Conservation (phyloP, 2,797 vertebrate genomes). For the Scarus forsteni region DNA sequence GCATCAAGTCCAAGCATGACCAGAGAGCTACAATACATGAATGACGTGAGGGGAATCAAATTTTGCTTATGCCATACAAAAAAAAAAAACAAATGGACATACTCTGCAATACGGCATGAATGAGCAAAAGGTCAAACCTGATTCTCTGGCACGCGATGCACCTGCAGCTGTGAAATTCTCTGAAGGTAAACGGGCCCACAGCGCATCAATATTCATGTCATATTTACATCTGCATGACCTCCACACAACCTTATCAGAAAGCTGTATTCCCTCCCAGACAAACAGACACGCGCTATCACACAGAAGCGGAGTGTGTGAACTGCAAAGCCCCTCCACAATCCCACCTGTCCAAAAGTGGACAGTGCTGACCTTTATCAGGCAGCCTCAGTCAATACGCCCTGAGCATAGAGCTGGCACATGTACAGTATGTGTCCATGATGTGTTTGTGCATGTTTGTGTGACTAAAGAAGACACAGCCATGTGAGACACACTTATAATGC, state of each 20-base stretch:
- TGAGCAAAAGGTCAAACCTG: slow-evolving; percentile 22
- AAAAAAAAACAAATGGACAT: slow-evolving; percentile 30
- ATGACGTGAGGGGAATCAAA: slow-evolving; percentile 13
- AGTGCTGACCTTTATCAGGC: slow-evolving; percentile 73
- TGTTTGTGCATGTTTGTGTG: slow-evolving; percentile 33
- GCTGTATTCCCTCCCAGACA: slow-evolving; percentile 41
- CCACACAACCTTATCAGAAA: slow-evolving; percentile 61
- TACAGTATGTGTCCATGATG: slow-evolving; percentile 28
- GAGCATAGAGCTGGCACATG: slow-evolving; percentile 58
- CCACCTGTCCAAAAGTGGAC: slow-evolving; percentile 65
- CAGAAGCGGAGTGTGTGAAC: slow-evolving; percentile 30
- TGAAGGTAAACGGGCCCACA: slow-evolving; percentile 25
- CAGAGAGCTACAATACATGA: slow-evolving; percentile 30
- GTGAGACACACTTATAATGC: neutral
- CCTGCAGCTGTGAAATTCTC: slow-evolving; percentile 41
- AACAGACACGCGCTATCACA: slow-evolving; percentile 45
- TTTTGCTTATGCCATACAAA: slow-evolving; percentile 30
- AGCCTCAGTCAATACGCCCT: slow-evolving; percentile 67
- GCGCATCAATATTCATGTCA: slow-evolving; percentile 65
- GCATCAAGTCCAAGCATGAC: slow-evolving; percentile 40
- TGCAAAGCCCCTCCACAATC: slow-evolving; percentile 10
- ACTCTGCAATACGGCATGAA: slow-evolving; percentile 19
- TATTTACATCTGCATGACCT: slow-evolving; percentile 67
- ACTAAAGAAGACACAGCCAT: slow-evolving; percentile 3
- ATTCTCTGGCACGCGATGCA: slow-evolving; percentile 37